These are phyloP conservation scores for Pituophis catenifer DNA, from an alignment of 2,113 vertebrate genomes.

Conservation along the genomic window DNA sequence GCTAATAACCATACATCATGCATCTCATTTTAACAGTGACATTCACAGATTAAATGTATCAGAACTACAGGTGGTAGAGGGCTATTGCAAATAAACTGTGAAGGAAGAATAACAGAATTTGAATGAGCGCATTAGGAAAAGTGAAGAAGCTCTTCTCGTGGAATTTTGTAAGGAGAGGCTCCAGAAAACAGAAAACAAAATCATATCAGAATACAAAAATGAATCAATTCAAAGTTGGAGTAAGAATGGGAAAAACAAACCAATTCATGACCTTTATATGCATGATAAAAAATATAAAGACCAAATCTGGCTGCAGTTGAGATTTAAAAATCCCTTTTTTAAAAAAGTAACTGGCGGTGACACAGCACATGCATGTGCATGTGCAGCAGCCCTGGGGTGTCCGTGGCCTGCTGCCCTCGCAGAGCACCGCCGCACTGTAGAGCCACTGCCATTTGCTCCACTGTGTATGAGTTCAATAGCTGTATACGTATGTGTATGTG, in stretches of 20 bases:
- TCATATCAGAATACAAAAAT: neutral
- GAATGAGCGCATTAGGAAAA: neutral
- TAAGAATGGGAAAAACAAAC: neutral
- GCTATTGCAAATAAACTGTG: neutral
- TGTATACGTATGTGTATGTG: no score
- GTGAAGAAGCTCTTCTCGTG: neutral
- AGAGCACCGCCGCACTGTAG: no score
- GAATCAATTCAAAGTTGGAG: neutral
- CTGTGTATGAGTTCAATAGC: no score
- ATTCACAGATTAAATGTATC: neutral
- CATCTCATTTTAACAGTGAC: neutral
- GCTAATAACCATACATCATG: neutral
- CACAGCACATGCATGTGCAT: no score
- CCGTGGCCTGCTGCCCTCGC: no score
- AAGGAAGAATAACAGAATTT: neutral
- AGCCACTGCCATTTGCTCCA: no score
- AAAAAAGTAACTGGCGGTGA: neutral
- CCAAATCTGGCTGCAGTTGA: neutral
- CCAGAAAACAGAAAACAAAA: neutral
- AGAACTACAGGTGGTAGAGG: neutral
- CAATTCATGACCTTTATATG: neutral
- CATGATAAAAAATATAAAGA: neutral
- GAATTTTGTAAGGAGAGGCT: neutral
- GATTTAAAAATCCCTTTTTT: neutral
- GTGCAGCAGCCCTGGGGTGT: no score